Percentiles rank a stretch among this genome's conserved stretches.
These are phyloP conservation scores for Limnephilus marmoratus DNA, from an alignment of 2,888 invertebrate species.

Conservation along the genomic window DNA sequence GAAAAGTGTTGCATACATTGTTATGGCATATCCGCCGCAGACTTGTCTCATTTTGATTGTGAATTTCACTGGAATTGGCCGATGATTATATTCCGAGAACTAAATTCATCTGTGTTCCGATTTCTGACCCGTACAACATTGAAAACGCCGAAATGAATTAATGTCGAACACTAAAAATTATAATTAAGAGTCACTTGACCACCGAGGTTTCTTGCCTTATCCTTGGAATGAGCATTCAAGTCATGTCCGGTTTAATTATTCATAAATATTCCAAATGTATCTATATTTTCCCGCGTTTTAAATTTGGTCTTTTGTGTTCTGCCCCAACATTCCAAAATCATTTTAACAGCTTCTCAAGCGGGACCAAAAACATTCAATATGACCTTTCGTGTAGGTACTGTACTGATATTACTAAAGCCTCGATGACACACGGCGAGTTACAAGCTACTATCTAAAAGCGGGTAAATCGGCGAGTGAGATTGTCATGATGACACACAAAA, in stretches of 20 bases:
- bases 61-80: slow-evolving; percentile 21
- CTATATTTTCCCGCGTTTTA: not conserved
- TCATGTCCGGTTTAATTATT: slow-evolving; percentile 7
- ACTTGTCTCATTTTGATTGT: slow-evolving; percentile 13
- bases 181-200: not conserved
- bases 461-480: too few species aligned
- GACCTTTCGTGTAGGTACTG: too few species aligned
- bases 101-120: slow-evolving; percentile 33
- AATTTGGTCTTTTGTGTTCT: not conserved
- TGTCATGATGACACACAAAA: too few species aligned
- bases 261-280: not conserved
- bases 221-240: not conserved
- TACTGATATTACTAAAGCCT: too few species aligned
- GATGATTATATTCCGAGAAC: slow-evolving; percentile 34
- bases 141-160: slow-evolving; percentile 25
- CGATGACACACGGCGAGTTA: too few species aligned
- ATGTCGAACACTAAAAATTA: not conserved
- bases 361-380: too few species aligned
- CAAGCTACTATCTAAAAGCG: too few species aligned
- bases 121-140: slow-evolving; percentile 23
- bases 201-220: not conserved
- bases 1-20: slow-evolving; percentile 18
- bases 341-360: too few species aligned
- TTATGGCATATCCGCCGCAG: slow-evolving; percentile 21
- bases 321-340: not conserved